Conservation (phyloP, 2,113 vertebrate genomes). For the Tragelaphus strepsiceros region DNA sequence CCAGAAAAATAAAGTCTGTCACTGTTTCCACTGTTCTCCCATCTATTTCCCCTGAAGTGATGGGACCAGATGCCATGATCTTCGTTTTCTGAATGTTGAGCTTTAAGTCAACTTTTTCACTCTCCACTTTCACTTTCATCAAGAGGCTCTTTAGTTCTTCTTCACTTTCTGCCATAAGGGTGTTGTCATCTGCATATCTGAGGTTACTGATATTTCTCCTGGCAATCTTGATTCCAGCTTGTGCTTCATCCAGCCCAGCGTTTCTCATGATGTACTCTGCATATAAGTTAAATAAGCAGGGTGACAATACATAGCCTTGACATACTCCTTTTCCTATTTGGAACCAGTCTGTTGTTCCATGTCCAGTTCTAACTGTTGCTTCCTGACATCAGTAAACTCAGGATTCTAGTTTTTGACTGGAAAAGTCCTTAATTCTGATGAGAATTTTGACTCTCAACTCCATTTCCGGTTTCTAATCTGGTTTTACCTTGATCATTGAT, state of each 20-base stretch:
- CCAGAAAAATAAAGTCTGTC: neutral
- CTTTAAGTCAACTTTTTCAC: neutral
- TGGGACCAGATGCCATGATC: fast-evolving
- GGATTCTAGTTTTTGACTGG: neutral
- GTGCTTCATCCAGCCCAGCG: neutral
- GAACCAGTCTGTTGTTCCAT: neutral
- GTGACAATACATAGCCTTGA: neutral
- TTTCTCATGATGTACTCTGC: neutral
- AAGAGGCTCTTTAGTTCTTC: neutral
- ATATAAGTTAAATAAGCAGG: neutral
- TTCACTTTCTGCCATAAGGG: neutral
- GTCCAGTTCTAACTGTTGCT: neutral
- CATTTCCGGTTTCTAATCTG: neutral
- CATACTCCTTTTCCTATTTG: neutral
- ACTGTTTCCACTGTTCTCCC: neutral
- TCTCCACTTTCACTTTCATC: neutral
- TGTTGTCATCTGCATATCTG: neutral
- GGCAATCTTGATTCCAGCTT: neutral
- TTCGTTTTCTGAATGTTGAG: neutral
- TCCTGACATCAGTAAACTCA: neutral
- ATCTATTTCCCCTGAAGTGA: neutral
- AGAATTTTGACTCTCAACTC: neutral
- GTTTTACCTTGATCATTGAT: neutral
- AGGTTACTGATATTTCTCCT: neutral
- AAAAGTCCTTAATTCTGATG: neutral